Evolutionary conservation across 2,888 invertebrate genomes (phyloP), one percentile per base, ranked within the genome.

Genomic region (Campoletis raptor): DNA sequence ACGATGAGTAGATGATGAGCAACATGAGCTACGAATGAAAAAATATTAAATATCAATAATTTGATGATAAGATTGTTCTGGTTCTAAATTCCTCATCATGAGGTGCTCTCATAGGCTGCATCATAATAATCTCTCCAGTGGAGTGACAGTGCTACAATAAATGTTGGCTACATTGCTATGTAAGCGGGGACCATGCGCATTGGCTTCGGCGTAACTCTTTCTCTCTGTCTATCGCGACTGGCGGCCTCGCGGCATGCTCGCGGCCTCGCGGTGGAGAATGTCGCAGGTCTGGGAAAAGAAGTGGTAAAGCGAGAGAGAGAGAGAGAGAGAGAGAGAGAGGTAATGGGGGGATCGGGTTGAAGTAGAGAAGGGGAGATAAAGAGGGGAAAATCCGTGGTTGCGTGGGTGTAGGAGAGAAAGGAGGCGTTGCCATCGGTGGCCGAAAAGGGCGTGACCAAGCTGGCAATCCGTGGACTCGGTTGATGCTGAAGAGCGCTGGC

Each of bases 341-440:
- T 57, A 61, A 77, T 73, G 40, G 54, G 54, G 66, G 78, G 48
- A 85, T 64, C 21, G 80, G 30, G 85, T 77, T 61, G 85, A 12
- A 10, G 70, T 18, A 37, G 79, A 52, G 48, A 77, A 54, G 66
- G 76, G 70, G 52, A 37, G 2, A 54, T 30, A 37, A 37, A 64
- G 82, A 79, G 85, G 81, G 83, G 54, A 54, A 80, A 57, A 61
- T 57, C 72, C 57, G 70, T 78, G 54, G 42, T 82, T 88, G 92
- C 92, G 92, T 92, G 92, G 92, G 92, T 92, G 92, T 92, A 89
- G 90, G 90, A 91, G 90, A 86, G 86, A 90, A 90, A 90, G 89
- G 88, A 87, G 93, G 93, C 92, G 93, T 92, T 80, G 86, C 89
- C 88, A 89, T 85, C 85, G 88, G 67, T 77, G 88, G 85, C 88